Conservation (phyloP, 2,888 invertebrate genomes). For the Drosophila subsilvestris region DNA sequence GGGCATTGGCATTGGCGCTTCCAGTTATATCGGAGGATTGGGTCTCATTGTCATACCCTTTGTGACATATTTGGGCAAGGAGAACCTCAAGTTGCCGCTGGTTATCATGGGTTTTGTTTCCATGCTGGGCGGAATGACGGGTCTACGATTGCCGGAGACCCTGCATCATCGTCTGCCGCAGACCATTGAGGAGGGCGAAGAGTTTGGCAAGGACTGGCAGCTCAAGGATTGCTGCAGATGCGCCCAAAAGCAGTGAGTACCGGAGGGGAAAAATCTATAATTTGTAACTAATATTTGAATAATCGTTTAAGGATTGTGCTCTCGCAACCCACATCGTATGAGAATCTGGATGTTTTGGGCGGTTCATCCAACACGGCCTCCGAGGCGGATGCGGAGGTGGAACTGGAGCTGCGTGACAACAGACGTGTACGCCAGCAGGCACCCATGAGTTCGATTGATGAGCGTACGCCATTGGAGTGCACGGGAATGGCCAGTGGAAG, state of each 20-base stretch:
- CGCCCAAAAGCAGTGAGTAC: constrained; percentile 87
- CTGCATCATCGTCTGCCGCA: constrained; percentile 92
- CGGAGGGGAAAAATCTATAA: not conserved
- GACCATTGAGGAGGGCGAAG: constrained; percentile 94
- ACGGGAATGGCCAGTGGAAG: constrained; percentile 24
- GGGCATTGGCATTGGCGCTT: constrained; percentile 95
- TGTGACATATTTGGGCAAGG: constrained; percentile 94
- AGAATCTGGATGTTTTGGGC: constrained; percentile 88
- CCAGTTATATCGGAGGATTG: constrained; percentile 94
- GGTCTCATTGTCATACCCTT: constrained; percentile 96
- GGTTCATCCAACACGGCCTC: constrained; percentile 82
- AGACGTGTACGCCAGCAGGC: constrained; percentile 61
- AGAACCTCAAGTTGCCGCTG: constrained; percentile 91
- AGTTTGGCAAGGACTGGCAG: constrained; percentile 93
- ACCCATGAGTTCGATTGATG: constrained; percentile 71
- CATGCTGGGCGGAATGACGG: constrained; percentile 91
- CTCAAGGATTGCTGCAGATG: constrained; percentile 90
- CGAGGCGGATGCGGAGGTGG: constrained; percentile 78
- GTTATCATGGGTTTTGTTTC: constrained; percentile 93
- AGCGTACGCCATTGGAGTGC: constrained; percentile 83
- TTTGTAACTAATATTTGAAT: not conserved
- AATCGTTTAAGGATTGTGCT: constrained; percentile 42
- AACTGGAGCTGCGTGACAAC: constrained; percentile 78
- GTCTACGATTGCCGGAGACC: constrained; percentile 93
- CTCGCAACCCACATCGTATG: constrained; percentile 87